Conservation (phyloP, 2,888 invertebrate species). For the Eilema griseolum region DNA sequence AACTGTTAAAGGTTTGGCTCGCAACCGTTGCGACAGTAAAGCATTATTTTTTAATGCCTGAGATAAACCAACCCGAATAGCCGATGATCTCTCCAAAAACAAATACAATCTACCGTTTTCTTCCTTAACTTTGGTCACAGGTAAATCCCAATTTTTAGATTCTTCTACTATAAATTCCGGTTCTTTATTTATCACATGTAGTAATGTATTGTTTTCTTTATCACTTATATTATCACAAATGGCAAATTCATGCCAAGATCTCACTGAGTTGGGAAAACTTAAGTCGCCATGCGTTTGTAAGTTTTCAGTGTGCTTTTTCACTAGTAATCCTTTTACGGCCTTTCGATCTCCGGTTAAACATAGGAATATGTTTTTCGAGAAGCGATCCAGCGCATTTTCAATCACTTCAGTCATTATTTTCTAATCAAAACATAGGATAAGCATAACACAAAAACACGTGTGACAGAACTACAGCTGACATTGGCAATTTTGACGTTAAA, state of each 20-base stretch:
- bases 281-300: slow-evolving; percentile 88
- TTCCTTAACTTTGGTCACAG: slow-evolving; percentile 72
- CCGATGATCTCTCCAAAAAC: slow-evolving; percentile 79
- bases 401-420: slow-evolving; percentile 53
- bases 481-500: neutral
- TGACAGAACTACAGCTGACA: neutral
- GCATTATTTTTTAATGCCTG: slow-evolving; percentile 60
- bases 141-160: slow-evolving; percentile 82
- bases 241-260: slow-evolving; percentile 85
- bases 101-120: slow-evolving; percentile 81
- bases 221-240: slow-evolving; percentile 35
- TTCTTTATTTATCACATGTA: slow-evolving; percentile 66
- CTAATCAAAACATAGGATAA: slow-evolving; percentile 9
- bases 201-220: slow-evolving; percentile 52
- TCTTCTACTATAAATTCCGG: slow-evolving; percentile 68
- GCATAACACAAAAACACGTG: neutral
- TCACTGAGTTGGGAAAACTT: slow-evolving; percentile 87
- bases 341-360: slow-evolving; percentile 59
- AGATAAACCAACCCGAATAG: slow-evolving; percentile 64
- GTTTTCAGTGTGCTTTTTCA: slow-evolving; percentile 88
- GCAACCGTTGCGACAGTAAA: slow-evolving; percentile 56
- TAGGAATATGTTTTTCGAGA: slow-evolving; percentile 59
- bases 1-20: slow-evolving; percentile 44
- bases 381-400: slow-evolving; percentile 59
- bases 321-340: slow-evolving; percentile 58